phyloP scores from a whole-genome alignment of 2,113 vertebrate species.

The Gnathochromis pfefferi region DNA sequence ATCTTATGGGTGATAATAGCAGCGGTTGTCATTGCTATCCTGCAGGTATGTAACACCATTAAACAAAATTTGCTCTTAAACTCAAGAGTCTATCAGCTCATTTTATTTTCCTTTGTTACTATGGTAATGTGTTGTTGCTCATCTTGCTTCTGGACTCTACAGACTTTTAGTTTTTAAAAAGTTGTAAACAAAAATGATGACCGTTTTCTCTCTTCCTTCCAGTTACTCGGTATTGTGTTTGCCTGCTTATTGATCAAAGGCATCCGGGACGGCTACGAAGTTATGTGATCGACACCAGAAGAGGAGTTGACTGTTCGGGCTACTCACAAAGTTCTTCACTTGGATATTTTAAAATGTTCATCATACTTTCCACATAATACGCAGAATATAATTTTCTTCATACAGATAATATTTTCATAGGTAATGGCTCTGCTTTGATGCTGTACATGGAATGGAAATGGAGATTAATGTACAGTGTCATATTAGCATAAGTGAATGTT shows the following conservation, averaged over 20 bases:
- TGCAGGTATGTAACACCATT: conserved; percentile 73
- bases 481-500: not conserved
- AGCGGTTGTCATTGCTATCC: conserved; percentile 80
- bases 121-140: not conserved
- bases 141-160: not conserved
- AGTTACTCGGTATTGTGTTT: conserved; percentile 83
- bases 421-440: not conserved
- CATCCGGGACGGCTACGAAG: conserved; percentile 86
- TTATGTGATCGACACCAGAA: conserved; percentile 76
- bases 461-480: not conserved
- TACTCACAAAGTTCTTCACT: not conserved
- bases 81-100: not conserved
- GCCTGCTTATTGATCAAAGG: conserved; percentile 84
- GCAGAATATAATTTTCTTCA: conserved; percentile 12
- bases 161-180: not conserved
- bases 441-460: not conserved
- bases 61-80: not conserved
- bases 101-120: not conserved
- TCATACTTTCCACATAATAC: not conserved
- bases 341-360: not conserved
- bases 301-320: not conserved
- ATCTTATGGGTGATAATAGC: conserved; percentile 74
- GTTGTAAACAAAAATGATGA: not conserved
- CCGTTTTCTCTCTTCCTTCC: not conserved
- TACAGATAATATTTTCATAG: conserved; percentile 1